Base-by-base conservation (phyloP, 2,113 vertebrate species). In the Gallinago media region DNA sequence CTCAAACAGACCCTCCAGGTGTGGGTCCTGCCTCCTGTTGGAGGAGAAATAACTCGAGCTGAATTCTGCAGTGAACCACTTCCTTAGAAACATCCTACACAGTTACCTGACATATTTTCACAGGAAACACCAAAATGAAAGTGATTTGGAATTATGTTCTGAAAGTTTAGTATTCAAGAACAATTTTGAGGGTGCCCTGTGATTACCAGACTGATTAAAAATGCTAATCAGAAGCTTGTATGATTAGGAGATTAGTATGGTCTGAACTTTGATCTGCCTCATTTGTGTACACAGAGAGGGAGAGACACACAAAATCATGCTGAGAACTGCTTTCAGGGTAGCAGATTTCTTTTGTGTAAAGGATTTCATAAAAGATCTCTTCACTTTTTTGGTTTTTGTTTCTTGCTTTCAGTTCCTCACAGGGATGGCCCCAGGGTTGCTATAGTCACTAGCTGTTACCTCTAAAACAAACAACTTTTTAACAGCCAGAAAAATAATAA, bases 251-350 rank as follows among this genome's bases (percentile, higher is more conserved):
- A 96, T 96, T 97, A 97, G 91, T 68, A 73, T 38, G 38, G 73
- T 94, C 93, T 92, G 95, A 92, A 96, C 96, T 97, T 96, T 94
- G 97, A 95, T 95, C 87, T 94, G 62, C 63, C 68, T 92, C 72
- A 36, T 76, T 91, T 83, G 74, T 81, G 75, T 80, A 94, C 84
- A 54, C 68, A 86, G 38, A 52, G 84, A 85, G 42, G 61, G 49
- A 75, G 77, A 85, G 61, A 85, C 85, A 83, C 63, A 79, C 56
- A 76, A 59, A 55, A 26, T 66, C 56, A 32, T 1, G 2, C 61
- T 59, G 75, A 88, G 87, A 94, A 91, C 63, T 61, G 67, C 72
- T 88, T 89, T 83, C 86, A 59, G 6, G 56, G 58, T 49, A 85
- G 81, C 67, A 85, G 61, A 66, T 76, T 89, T 94, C 70, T 79